Evolutionary conservation across 2,797 vertebrate species (phyloP), one percentile per base, ranked within the genome.

Genomic region (Atherinosoma microstoma): DNA sequence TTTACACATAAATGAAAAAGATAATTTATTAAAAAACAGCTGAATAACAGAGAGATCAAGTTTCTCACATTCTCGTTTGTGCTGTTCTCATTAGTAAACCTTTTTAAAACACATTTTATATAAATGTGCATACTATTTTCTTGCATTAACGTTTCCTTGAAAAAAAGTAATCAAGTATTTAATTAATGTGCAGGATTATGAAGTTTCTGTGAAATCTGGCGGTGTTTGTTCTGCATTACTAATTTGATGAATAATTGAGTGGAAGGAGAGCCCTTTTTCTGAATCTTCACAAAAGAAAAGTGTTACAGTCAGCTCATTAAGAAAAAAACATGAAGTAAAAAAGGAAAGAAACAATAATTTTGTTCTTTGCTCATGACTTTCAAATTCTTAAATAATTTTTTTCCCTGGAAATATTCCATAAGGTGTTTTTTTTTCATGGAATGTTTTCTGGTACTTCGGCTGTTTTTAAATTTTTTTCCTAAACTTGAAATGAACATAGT

Each of bases 371-470:
- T 60, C 51, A 6, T n/a, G 51, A 75, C 56, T 72, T 76, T 54
- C 10, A 67, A 30, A 73, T 38, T 42, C 8, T 38, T 62, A 22
- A 81, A 58, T 51, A 38, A 20, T 24, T 30, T 18, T 66, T n/a
- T 38, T 10, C 45, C 45, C 49, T 47, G 54, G n/a, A 80, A 79
- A 68, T 42, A 57, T 63, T 67, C 53, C 18, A 27, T 20, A n/a
- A 64, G 51, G 59, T 75, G 15, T 65, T 68, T 10, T 67, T 6
- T 24, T 77, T 83, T 84, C 60, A 76, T 64, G 30, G 20, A 67
- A 64, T 16, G 29, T 58, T 75, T 73, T 69, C 47, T 76, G 3
- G 35, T 58, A 63, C 40, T 0, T 6, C 47, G 40, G 59, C 72
- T 60, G 53, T 77, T 71, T 75, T 18, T 30, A 16, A 49, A 6